Conservation (phyloP, 35 echinoderm and acorn worm genomes). For the Anneissia japonica region DNA sequence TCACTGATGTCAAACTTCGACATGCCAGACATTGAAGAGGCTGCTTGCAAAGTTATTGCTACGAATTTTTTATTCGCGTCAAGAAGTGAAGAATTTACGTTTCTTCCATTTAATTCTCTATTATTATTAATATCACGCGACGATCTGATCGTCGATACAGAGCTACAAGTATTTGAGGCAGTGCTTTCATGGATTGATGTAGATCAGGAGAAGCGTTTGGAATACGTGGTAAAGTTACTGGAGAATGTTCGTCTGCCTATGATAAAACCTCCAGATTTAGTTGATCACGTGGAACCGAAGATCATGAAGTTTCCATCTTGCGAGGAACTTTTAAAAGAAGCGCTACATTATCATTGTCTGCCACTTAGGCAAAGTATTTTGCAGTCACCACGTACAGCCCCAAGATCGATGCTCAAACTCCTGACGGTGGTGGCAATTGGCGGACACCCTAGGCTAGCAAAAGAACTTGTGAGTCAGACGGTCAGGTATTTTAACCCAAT, state of each 20-base stretch:
- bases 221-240: slow-evolving; percentile 28
- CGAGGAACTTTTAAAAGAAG: slow-evolving; percentile 78
- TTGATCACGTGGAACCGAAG: slow-evolving; percentile 80
- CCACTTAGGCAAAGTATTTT: slow-evolving; percentile 77
- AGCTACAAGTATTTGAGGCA: slow-evolving; percentile 67
- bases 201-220: slow-evolving; percentile 19
- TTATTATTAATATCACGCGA: slow-evolving; percentile 45
- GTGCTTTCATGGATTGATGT: slow-evolving; percentile 64
- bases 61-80: slow-evolving; percentile 53
- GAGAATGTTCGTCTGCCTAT: slow-evolving; percentile 77
- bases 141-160: slow-evolving; percentile 70
- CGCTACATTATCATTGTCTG: slow-evolving; percentile 88
- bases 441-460: slow-evolving; percentile 72
- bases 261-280: slow-evolving; percentile 73
- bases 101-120: slow-evolving; percentile 40
- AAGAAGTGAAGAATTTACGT: slow-evolving; percentile 52
- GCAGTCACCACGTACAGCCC: slow-evolving; percentile 67
- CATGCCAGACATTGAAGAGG: slow-evolving; percentile 59
- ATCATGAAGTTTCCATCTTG: slow-evolving; percentile 65
- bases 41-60: slow-evolving; percentile 42
- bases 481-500: slow-evolving; percentile 62
- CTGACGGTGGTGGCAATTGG: slow-evolving; percentile 68
- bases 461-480: slow-evolving; percentile 55
- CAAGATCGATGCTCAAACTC: slow-evolving; percentile 52
- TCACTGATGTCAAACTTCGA: slow-evolving; percentile 50